Evolutionary conservation across 2,797 vertebrate species (phyloP), one percentile per base, ranked within the genome.

Genomic region (Lacerta bilineata): DNA sequence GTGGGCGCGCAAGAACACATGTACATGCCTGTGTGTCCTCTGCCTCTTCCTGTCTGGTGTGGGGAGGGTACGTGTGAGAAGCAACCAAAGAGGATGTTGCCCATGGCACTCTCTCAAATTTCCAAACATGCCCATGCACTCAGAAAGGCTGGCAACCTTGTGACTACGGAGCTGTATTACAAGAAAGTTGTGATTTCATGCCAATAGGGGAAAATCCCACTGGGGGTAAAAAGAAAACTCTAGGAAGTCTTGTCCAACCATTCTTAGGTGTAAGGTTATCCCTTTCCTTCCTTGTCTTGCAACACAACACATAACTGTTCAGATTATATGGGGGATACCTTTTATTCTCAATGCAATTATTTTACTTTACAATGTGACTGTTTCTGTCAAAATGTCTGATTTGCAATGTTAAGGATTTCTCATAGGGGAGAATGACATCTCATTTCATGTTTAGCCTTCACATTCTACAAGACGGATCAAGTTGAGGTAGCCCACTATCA

Each of bases 381-480:
- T 69, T 15, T 75, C 3, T 87, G 29, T 69, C 20, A 20, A 85
- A 55, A 76, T 15, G 20, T 1, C 83, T 7, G 3, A 39, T 81
- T 7, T 59, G 6, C 66, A 13, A 83, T 64, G 74, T 80, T 61
- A 90, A 84, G 20, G 41, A 80, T 80, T 85, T 75, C 41, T 72
- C 43, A 66, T 29, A n/a, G 36, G 7, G 69, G 27, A 89, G 86
- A 71, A 72, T 81, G 46, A 39, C 77, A 23, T 4, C 1, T 91
- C 68, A 2, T 77, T 86, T 84, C 87, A 80, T 27, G 1, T 80
- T 61, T 88, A 81, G 50, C 41, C 33, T 55, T 86, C 55, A 61
- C 36, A 84, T 89, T 90, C 72, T 50, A 15, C 74, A 83, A 88
- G 84, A 83, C 3, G 77, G 17, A n/a, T 82, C 81, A 92, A 89